Conservation (phyloP, 2,797 vertebrate species). For the Heterohyrax brucei region DNA sequence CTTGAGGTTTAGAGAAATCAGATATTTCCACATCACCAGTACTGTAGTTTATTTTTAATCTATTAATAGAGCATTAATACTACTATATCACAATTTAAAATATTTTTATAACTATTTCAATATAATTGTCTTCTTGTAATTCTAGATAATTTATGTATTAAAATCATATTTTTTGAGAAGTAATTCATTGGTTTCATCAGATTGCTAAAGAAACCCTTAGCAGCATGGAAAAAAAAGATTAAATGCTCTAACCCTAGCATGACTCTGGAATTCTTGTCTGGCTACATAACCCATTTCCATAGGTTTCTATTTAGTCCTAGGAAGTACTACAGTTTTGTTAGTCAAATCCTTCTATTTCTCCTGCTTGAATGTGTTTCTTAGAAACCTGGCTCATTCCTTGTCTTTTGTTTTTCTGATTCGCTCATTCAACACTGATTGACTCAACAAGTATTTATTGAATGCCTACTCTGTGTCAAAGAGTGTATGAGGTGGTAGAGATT, state of each 20-base stretch:
- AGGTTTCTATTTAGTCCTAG: slow-evolving; percentile 29
- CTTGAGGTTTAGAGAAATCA: slow-evolving; percentile 22
- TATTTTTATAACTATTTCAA: slow-evolving; percentile 27
- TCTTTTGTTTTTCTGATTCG: neutral
- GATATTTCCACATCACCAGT: neutral
- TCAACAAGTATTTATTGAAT: neutral
- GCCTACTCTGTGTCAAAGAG: neutral
- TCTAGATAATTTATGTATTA: slow-evolving; percentile 65
- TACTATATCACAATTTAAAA: slow-evolving; percentile 50
- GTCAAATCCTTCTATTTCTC: neutral
- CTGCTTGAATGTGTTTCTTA: slow-evolving; percentile 16
- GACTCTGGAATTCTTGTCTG: slow-evolving; percentile 48
- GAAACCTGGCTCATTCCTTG: slow-evolving; percentile 13
- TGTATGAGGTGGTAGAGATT: neutral
- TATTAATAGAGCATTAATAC: slow-evolving; percentile 35
- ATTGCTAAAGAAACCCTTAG: slow-evolving; percentile 28
- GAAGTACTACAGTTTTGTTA: slow-evolving; percentile 10
- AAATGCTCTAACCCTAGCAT: neutral
- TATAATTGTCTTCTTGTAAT: slow-evolving; percentile 48
- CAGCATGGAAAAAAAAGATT: neutral
- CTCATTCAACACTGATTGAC: slow-evolving; percentile 1
- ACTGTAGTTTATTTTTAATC: slow-evolving; percentile 3
- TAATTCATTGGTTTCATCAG: slow-evolving; percentile 39
- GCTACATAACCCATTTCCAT: neutral
- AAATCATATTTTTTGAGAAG: slow-evolving; percentile 28